Conservation (phyloP, 2,797 vertebrate genomes). For the Sebastes vulpes region DNA sequence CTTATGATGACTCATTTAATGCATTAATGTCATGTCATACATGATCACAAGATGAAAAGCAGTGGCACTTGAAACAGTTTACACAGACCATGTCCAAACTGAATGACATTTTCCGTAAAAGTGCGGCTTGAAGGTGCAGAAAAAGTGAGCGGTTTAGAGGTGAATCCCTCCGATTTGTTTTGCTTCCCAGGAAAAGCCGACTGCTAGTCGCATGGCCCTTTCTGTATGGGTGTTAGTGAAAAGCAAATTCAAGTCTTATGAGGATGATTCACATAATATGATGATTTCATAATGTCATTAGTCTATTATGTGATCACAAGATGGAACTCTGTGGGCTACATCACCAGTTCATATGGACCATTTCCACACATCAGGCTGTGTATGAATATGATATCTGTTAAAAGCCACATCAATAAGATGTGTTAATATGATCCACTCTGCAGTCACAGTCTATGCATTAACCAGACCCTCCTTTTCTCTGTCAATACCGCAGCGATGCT, state of each 20-base stretch:
- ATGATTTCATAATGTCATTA: slow-evolving; percentile 80
- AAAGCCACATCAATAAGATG: slow-evolving; percentile 77
- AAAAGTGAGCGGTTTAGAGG: slow-evolving; percentile 1
- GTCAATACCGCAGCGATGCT: slow-evolving; percentile 58
- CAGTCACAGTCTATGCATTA: slow-evolving; percentile 78
- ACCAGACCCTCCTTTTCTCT: slow-evolving; percentile 28
- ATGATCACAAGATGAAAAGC: slow-evolving; percentile 45
- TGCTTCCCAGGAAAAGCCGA: slow-evolving; percentile 19
- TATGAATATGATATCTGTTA: slow-evolving; percentile 80
- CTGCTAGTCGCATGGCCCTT: background rate
- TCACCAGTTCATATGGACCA: slow-evolving; percentile 70
- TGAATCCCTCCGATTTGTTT: slow-evolving; percentile 29
- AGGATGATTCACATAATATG: slow-evolving; percentile 78
- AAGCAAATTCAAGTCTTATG: slow-evolving; percentile 82
- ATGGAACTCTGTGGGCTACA: slow-evolving; percentile 59
- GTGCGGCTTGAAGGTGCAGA: background rate
- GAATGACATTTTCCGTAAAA: background rate
- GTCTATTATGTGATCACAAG: slow-evolving; percentile 81
- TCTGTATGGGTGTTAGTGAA: slow-evolving; percentile 64
- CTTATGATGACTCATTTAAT: slow-evolving; percentile 49
- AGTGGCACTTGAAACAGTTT: background rate
- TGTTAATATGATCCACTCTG: slow-evolving; percentile 81
- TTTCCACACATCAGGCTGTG: slow-evolving; percentile 62
- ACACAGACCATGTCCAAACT: background rate
- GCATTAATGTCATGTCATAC: slow-evolving; percentile 34